phyloP scores from a whole-genome alignment of 2,888 invertebrate species.

The Microctonus brassicae region DNA sequence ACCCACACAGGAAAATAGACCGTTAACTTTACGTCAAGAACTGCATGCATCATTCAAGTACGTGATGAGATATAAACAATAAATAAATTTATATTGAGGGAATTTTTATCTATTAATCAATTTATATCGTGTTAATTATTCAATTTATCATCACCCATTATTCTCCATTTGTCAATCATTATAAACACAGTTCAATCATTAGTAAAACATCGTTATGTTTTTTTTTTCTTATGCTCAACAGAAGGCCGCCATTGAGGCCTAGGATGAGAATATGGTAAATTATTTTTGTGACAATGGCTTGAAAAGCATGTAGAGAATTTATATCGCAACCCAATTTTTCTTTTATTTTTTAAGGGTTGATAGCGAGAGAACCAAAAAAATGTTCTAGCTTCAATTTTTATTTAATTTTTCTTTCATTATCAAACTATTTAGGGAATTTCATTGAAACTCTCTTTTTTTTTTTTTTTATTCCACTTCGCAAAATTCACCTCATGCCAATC shows the following conservation, averaged over 20 bases:
- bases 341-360: conserved; percentile 20
- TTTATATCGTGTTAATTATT: conserved; percentile 12
- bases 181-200: conserved; percentile 59
- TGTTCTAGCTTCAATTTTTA: not conserved
- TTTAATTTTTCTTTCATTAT: not conserved
- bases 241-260: conserved; percentile 90
- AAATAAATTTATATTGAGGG: not conserved
- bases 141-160: conserved; percentile 25
- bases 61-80: conserved; percentile 62
- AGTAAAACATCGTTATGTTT: conserved; percentile 59
- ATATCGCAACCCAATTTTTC: not conserved
- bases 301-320: not conserved
- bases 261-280: conserved; percentile 94
- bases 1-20: conserved; percentile 80
- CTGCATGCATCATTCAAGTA: conserved; percentile 87
- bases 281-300: conserved; percentile 33
- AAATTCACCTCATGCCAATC: conserved; percentile 40
- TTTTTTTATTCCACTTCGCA: conserved; percentile 39
- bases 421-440: conserved; percentile 27
- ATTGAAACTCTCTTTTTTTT: conserved; percentile 36
- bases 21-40: conserved; percentile 79
- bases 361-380: conserved; percentile 23
- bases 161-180: conserved; percentile 1
- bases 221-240: conserved; percentile 74
- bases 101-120: not conserved